Conservation (phyloP, 2,113 vertebrate species). For the Sprattus sprattus region DNA sequence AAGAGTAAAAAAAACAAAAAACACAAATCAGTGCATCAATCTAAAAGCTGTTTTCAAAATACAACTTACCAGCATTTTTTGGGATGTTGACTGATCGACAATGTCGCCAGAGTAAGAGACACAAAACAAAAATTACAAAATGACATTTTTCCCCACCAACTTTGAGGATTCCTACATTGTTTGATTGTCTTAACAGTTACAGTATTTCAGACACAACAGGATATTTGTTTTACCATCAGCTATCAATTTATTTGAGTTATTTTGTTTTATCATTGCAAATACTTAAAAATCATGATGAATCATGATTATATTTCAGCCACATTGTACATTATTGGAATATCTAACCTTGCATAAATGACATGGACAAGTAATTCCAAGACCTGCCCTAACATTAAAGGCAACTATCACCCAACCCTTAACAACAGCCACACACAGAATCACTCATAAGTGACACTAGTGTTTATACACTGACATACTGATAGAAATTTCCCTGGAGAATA, state of each 20-base stretch:
- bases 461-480: background rate
- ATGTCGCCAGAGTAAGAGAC: conserved; percentile 79
- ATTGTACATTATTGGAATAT: background rate
- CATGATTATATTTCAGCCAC: background rate
- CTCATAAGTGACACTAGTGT: background rate
- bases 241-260: background rate
- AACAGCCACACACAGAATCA: background rate
- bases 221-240: background rate
- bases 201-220: background rate
- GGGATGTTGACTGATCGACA: conserved; percentile 75
- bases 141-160: conserved; percentile 52
- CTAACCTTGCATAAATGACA: background rate
- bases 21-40: conserved; percentile 73
- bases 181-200: background rate
- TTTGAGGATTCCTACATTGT: background rate
- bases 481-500: background rate
- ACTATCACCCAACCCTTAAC: background rate
- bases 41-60: conserved; percentile 71
- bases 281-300: background rate
- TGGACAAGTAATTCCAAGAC: too few species aligned
- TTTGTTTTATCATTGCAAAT: background rate
- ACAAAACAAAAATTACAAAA: conserved; percentile 75
- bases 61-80: conserved; percentile 83
- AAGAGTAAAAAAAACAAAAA: conserved; percentile 64
- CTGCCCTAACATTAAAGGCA: background rate